Base-by-base conservation (phyloP, 2,888 invertebrate species). In the Sicus ferrugineus region DNA sequence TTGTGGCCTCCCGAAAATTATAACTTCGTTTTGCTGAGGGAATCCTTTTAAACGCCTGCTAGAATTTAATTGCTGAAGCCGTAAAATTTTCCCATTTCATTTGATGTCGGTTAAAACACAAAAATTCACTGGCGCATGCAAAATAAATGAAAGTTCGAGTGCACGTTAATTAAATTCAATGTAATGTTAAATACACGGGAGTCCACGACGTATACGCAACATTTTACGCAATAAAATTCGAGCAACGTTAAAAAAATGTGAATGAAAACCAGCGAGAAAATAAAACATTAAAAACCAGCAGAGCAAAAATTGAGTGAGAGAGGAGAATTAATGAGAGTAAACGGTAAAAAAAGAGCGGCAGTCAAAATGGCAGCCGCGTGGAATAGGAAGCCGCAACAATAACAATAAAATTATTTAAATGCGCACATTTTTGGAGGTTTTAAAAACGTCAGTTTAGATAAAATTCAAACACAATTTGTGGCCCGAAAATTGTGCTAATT, bases 381-480 rank as follows among this genome's bases (percentile, higher is more conserved):
- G n/a, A 56, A 26, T 26, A 26, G 16, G 23, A 54, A 54, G 23
- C 54, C 16, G 56, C 56, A 16, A 56, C 14, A 56, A 56, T 56
- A 56, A 56, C 30, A 30, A 30, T 56, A 56, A 56, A 56, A 56
- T 56, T 56, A 56, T 56, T 56, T 56, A 26, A 56, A 56, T 56
- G 28, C 26, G 16, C 56, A 16, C 52, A 23, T 30, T 16, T 56
- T 56, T 16, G 30, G 30, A 14, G 56, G 56, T 16, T 56, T 56
- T 30, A 56, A 56, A 54, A 21, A 26, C 30, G 14, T n/a, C 30
- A n/a, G n/a, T 56, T 0, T n/a, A n/a, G 30, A 30, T 30, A n/a
- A 30, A 11, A 42, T 4, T n/a, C 16, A 42, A 38, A 38, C 38
- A 38, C 38, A 42, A 42, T 16, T 42, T 42, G 16, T 42, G 42